Percentiles rank a stretch among this genome's conserved stretches.
Conservation (phyloP, 2,113 vertebrate genomes). For the Ondatra zibethicus region DNA sequence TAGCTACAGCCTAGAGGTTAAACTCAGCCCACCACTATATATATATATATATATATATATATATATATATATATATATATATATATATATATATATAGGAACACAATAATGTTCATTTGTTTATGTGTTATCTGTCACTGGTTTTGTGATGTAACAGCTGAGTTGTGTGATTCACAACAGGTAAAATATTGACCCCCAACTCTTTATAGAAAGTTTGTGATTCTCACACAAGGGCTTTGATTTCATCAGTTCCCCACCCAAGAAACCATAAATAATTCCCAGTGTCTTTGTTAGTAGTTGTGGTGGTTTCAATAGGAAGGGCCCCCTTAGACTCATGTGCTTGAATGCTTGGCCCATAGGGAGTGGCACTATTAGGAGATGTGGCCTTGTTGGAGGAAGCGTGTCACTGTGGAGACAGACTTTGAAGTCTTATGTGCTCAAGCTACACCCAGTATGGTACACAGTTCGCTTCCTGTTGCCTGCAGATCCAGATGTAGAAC, state of each 20-base stretch:
- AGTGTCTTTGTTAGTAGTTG: background rate
- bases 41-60: background rate
- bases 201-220: background rate
- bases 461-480: background rate
- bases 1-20: no score
- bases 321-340: background rate
- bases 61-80: background rate
- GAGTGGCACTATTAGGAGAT: background rate
- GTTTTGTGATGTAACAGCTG: background rate
- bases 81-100: background rate
- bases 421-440: background rate
- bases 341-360: background rate
- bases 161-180: background rate
- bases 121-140: accelerated
- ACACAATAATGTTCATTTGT: background rate
- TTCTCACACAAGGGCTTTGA: background rate
- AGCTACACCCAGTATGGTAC: background rate
- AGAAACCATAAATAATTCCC: background rate
- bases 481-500: background rate
- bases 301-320: background rate
- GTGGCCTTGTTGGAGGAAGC: background rate
- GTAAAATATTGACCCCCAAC: background rate
- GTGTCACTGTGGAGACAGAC: background rate
- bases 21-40: background rate
- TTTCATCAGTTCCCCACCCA: background rate